Conservation (phyloP, 2,797 vertebrate genomes). For the Cetoscarus ocellatus region DNA sequence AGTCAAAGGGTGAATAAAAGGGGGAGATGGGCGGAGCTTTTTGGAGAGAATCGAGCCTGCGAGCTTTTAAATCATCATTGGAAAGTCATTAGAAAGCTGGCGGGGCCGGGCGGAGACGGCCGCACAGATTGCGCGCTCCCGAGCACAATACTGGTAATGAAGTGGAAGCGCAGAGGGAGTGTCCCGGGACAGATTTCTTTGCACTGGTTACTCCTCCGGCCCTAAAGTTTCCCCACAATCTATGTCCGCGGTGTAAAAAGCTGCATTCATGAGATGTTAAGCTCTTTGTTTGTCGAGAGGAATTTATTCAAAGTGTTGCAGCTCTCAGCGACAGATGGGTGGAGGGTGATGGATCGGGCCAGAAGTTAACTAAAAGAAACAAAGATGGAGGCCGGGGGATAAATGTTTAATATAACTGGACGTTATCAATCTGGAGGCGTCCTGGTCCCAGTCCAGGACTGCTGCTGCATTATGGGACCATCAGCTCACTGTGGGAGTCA, state of each 20-base stretch:
- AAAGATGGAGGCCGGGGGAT: conserved; percentile 30
- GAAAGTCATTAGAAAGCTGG: conserved; percentile 91
- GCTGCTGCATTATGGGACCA: conserved; percentile 41
- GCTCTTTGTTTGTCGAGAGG: conserved; percentile 81
- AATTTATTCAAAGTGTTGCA: conserved; percentile 86
- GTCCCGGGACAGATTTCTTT: conserved; percentile 78
- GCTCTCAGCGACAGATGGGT: conserved; percentile 91
- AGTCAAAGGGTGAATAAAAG: conserved; percentile 72
- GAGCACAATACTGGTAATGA: conserved; percentile 83
- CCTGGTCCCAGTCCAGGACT: conserved; percentile 56
- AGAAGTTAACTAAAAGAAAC: conserved; percentile 73
- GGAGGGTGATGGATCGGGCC: conserved; percentile 78
- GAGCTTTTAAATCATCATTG: conserved; percentile 85
- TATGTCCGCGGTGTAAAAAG: conserved; percentile 81
- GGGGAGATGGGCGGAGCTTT: conserved; percentile 49
- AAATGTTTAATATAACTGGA: conserved; percentile 64
- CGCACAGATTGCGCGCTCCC: conserved; percentile 87
- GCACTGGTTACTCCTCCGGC: conserved; percentile 71
- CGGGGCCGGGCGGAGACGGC: conserved; percentile 73
- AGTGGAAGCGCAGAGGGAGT: conserved; percentile 84
- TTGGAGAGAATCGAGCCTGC: conserved; percentile 39
- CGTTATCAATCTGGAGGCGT: conserved; percentile 70
- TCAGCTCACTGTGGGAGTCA: conserved; percentile 21
- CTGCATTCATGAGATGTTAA: conserved; percentile 94
- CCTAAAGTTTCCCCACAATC: conserved; percentile 79